Base-by-base conservation (phyloP, 2,113 vertebrate genomes). In the Lepus americanus region DNA sequence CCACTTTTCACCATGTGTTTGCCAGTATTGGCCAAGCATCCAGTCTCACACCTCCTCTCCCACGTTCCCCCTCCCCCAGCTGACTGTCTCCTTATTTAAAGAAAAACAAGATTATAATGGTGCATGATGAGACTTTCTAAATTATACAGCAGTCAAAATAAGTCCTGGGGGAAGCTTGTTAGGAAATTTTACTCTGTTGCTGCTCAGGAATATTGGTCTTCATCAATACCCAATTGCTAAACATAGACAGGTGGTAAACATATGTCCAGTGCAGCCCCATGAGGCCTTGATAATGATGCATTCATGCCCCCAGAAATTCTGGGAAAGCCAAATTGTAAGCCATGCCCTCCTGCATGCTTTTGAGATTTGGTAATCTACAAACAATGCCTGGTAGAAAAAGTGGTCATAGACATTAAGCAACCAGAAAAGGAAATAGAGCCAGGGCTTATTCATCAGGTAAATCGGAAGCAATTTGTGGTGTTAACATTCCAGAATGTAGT, bases 11-110 rank as follows among this genome's bases (percentile, higher is more conserved):
- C 94, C 94, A 93, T 89, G 97, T 96, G 95, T 96, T 92, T 92
- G 92, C 84, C 97, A 94, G 96, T 73, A 78, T 69, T 88, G 97
- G 95, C 96, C 82, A 94, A 79, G 67, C 87, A 92, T 72, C 85
- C 90, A 87, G 97, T 97, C 97, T 97, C 94, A 85, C 96, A 95
- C 96, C 88, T 97, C 82, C 64, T 96, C 95, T 94, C 90, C 95
- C 90, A 95, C 88, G 10, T 84, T 22, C 67, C 85, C 93, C 49
- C 67, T 39, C 63, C 87, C 72, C 78, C 59, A 17, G 55, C 4
- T 2, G 22, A 92, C 94, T 93, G 88, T 90, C 94, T 96, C 89
- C 92, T 96, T 91, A 96, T 96, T 97, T 96, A 96, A 96, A 97
- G 96, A 95, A 94, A 96, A 96, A 96, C 90, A 97, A 90, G 83